These are phyloP conservation scores for Eumaeus atala DNA, from an alignment of 1,140 invertebrate genomes.

Conservation along the genomic window DNA sequence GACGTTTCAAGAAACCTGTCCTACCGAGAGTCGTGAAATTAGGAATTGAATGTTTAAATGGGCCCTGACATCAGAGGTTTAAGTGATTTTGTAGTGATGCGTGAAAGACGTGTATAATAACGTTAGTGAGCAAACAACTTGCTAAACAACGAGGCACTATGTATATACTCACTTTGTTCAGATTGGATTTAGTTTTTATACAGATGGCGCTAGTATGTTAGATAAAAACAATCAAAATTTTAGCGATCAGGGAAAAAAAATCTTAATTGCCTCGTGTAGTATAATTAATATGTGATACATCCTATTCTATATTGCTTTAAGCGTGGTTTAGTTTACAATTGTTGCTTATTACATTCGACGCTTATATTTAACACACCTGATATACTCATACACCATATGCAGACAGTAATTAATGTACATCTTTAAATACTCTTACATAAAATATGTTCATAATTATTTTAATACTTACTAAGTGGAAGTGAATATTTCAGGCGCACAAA, in stretches of 20 bases:
- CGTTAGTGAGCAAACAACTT: background rate
- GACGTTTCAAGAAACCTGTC: too few species aligned
- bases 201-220: slow-evolving; percentile 1
- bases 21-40: too few species aligned
- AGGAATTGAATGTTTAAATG: too few species aligned
- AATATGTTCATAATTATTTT: background rate
- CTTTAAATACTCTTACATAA: background rate
- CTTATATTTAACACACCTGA: slow-evolving; percentile 4
- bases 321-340: background rate
- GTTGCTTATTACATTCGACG: slow-evolving; percentile 1
- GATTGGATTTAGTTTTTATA: background rate
- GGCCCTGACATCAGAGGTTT: too few species aligned
- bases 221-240: background rate
- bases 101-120: too few species aligned
- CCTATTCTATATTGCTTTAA: background rate
- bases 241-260: too few species aligned
- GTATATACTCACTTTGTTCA: background rate
- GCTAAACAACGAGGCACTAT: slow-evolving; percentile 3
- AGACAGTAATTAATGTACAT: background rate
- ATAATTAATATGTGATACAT: background rate
- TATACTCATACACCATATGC: background rate
- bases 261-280: background rate
- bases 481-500: slow-evolving; percentile 53
- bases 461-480: slow-evolving; percentile 5
- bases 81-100: too few species aligned